These are phyloP conservation scores for Lacerta viridis DNA, from an alignment of 2,797 vertebrate species.

Conservation along the genomic window DNA sequence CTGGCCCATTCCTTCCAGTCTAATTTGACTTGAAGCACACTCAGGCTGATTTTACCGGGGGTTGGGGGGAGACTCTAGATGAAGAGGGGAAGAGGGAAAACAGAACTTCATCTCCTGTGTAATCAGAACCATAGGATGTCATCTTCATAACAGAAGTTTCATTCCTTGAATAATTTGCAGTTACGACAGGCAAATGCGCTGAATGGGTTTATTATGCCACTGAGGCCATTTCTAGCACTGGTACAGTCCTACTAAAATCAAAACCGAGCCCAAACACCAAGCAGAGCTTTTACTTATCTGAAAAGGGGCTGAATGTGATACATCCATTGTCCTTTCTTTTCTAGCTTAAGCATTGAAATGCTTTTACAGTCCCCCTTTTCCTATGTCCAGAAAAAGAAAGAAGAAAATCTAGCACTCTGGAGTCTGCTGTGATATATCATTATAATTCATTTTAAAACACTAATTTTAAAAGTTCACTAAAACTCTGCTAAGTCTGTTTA, in stretches of 20 bases:
- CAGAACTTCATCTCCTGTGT: not conserved
- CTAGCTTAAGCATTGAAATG: not conserved
- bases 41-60: not conserved
- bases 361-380: not conserved
- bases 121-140: not conserved
- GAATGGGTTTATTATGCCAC: not conserved
- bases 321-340: not conserved
- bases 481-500: not conserved
- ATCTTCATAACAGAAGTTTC: not conserved
- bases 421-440: not conserved
- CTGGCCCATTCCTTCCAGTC: not conserved
- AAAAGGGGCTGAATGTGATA: not conserved
- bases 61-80: too few relatives aligned
- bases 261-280: not conserved
- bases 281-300: not conserved
- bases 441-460: not conserved
- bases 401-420: not conserved
- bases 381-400: not conserved
- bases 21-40: not conserved
- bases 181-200: not conserved
- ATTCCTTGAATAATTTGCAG: not conserved
- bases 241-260: not conserved
- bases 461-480: not conserved
- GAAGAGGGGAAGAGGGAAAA: not conserved
- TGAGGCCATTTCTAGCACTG: not conserved